Evolutionary conservation across 2,113 vertebrate species (phyloP), one percentile per base, ranked within the genome.

Genomic region (Clarias batrachus): DNA sequence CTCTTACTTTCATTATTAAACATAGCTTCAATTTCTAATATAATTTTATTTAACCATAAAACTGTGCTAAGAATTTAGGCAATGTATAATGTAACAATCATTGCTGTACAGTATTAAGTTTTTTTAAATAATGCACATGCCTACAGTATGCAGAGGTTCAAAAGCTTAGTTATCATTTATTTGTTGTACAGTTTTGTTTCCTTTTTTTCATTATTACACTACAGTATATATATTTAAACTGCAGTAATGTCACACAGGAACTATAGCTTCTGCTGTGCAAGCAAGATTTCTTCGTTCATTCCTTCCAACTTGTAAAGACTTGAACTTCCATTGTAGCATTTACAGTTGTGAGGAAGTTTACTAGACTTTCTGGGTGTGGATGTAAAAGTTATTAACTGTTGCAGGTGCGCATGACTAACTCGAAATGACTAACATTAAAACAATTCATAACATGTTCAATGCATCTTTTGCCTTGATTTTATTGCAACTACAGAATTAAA

Each of bases 281-380:
- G 60, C 63, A 76, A 81, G 86, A 85, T 84, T 82, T 54, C 37
- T 54, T 62, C 48, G 60, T 21, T 80, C 63, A 78, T 66, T 52
- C 74, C 27, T 84, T 14, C 25, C 21, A 84, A 63, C 88, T 37
- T 85, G 88, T 85, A 79, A 85, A 65, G 83, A 85, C 86, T 82
- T 85, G 78, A 85, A 77, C 8, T 84, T 84, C 79, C 25, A 59
- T 14, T 30, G 57, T 80, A 41, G 56, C 62, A 85, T 41, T 54
- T 3, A 57, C 63, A 77, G 33, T 76, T 79, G 66, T 25, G 54
- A 81, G 30, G 54, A 79, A 70, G 63, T 81, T 80, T 80, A 68
- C 54, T 80, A 48, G 52, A 37, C 60, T 41, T 81, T 87, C 33
- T 87, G 85, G 88, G 85, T 87, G 83, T 81, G 71, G 83, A 79